Percentiles rank a stretch among this genome's conserved stretches.
phyloP scores from a whole-genome alignment of 2,113 vertebrate species.

The Stegostoma tigrinum region DNA sequence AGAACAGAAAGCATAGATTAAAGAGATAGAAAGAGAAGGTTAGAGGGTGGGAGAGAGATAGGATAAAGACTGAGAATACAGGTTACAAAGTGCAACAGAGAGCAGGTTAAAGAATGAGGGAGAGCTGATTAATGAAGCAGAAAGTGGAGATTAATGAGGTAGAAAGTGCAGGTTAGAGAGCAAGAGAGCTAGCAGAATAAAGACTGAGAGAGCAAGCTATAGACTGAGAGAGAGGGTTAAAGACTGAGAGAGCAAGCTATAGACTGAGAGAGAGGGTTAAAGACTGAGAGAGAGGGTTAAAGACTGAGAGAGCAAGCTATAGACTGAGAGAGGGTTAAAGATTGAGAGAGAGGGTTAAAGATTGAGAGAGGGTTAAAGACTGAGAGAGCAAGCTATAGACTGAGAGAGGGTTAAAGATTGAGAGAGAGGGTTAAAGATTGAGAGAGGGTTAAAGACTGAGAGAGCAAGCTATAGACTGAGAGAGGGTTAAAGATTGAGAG shows the following conservation, averaged over 20 bases:
- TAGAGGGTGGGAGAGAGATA: no score
- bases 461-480: not conserved
- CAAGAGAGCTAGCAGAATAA: no score
- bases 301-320: not conserved
- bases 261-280: not conserved
- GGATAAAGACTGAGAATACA: no score
- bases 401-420: not conserved
- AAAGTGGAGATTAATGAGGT: no score
- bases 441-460: not conserved
- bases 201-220: not conserved
- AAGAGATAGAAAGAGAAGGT: no score
- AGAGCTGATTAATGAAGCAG: not conserved
- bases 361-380: not conserved
- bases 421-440: not conserved
- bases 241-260: not conserved
- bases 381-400: not conserved
- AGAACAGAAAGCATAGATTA: no score
- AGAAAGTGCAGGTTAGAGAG: no score
- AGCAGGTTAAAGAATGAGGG: not conserved
- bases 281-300: not conserved
- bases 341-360: not conserved
- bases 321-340: not conserved
- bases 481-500: not conserved
- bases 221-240: not conserved
- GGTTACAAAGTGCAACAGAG: not conserved